Base-by-base conservation (phyloP, 2,888 invertebrate genomes). In the Agonopterix arenella region DNA sequence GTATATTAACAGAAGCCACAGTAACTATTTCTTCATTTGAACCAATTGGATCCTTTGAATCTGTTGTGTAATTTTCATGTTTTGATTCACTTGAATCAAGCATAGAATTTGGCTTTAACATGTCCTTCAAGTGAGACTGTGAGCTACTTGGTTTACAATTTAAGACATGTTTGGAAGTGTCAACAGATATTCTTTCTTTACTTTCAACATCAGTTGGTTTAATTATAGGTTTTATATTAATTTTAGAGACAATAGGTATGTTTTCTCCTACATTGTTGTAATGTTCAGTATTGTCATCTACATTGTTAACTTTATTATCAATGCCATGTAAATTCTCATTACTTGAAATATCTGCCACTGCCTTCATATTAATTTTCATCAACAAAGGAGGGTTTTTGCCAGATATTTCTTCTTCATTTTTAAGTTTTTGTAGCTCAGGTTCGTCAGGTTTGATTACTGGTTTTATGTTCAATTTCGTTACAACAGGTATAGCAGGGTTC, bases 381-480 rank as follows among this genome's bases (percentile, higher is more conserved):
- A 88, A 61, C 52, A 88, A 67, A 44, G 86, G 85, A 49, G 85
- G 86, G 65, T 88, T 77, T 64, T 84, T 86, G 8, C 57, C 47
- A 44, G 59, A 46, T 49, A 66, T 70, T 42, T 80, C 84, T 45
- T 66, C 73, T 10, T 78, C 73, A 52, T 75, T 70, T 58, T 63
- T 68, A 45, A 45, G 42, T 63, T 73, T 78, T 43, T 60, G 50
- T 49, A 50, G 49, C 37, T 73, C 74, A 47, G 52, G 47, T 51
- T 82, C 81, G 44, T 81, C 83, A 44, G 88, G 90, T 68, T 88
- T 89, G 9, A 89, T 55, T 48, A 90, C 73, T 45, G 90, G 90
- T 68, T 90, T 90, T 48, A 90, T 90, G 59, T 85, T 84, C 49
- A 89, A 59, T 68, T 86, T 89, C 51, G 85, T 83, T 11, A 89